Evolutionary conservation across 2,113 vertebrate species (phyloP).

Genomic region (Sylvilagus bachmani): DNA sequence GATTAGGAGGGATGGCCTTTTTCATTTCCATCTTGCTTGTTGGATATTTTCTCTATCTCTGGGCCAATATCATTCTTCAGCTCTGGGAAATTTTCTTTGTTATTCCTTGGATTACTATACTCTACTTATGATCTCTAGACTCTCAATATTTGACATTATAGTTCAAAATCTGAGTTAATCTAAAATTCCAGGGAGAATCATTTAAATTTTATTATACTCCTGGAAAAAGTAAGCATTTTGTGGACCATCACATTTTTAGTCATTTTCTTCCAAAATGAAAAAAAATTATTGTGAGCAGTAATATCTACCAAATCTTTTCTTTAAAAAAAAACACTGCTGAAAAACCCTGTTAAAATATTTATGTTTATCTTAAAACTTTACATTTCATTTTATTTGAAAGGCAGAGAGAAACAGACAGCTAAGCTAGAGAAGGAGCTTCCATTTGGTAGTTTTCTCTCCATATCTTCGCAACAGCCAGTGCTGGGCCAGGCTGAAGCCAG

Average conservation of each 20-base stretch:
- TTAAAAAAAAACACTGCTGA: too few relatives aligned
- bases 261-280: constrained; percentile 42
- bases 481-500: too few relatives aligned
- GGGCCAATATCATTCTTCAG: neutral
- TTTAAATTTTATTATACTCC: constrained; percentile 56
- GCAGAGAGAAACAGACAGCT: too few relatives aligned
- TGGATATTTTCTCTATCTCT: neutral
- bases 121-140: constrained; percentile 18
- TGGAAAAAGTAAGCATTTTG: neutral
- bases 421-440: too few relatives aligned
- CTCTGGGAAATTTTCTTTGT: constrained; percentile 43
- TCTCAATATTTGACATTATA: constrained; percentile 49
- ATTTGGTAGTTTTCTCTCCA: too few relatives aligned
- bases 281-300: neutral
- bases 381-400: too few relatives aligned
- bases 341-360: too few relatives aligned
- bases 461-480: too few relatives aligned
- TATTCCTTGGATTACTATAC: neutral
- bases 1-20: neutral
- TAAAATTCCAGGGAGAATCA: constrained; percentile 39
- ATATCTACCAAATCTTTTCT: neutral
- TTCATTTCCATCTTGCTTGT: neutral
- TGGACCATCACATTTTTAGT: neutral
- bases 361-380: too few relatives aligned
- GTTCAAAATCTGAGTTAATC: constrained; percentile 57